These are phyloP conservation scores for Gallinago stenura DNA, from an alignment of 2,797 vertebrate genomes.

Conservation along the genomic window DNA sequence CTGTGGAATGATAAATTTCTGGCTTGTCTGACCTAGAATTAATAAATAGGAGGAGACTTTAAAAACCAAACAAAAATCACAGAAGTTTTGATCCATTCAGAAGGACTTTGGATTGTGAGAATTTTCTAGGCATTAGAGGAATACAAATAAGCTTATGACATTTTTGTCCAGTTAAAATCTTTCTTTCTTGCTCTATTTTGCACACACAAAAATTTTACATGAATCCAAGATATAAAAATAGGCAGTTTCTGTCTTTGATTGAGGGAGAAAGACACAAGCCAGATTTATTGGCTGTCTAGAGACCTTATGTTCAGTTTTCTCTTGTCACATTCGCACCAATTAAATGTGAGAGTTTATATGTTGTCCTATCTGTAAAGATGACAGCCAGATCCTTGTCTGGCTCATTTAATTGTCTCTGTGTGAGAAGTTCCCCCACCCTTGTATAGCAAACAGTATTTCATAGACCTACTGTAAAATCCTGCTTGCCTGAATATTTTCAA, in stretches of 20 bases:
- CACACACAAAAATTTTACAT: neutral
- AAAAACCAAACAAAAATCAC: neutral
- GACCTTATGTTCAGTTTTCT: conserved; percentile 71
- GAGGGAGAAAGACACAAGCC: conserved; percentile 47
- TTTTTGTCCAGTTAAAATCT: neutral
- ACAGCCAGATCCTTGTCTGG: conserved; percentile 57
- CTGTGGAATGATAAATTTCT: neutral
- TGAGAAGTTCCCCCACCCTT: neutral
- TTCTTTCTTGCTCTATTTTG: neutral
- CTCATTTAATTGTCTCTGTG: conserved; percentile 59
- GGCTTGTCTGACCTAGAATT: neutral
- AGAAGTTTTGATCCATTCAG: neutral
- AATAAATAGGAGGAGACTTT: neutral
- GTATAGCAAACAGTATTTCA: neutral
- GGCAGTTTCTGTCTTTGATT: conserved; percentile 21
- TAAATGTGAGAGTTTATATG: conserved; percentile 71
- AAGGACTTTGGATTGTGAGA: neutral
- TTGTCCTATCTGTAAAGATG: conserved; percentile 64
- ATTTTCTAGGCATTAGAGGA: neutral
- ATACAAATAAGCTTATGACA: neutral
- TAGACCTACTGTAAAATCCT: neutral
- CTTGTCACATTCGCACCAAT: conserved; percentile 67
- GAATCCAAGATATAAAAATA: conserved; percentile 47
- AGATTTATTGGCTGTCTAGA: conserved; percentile 67
- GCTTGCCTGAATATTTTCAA: neutral